phyloP scores from a whole-genome alignment of 1,140 invertebrate genomes.

The Nebria ingens region DNA sequence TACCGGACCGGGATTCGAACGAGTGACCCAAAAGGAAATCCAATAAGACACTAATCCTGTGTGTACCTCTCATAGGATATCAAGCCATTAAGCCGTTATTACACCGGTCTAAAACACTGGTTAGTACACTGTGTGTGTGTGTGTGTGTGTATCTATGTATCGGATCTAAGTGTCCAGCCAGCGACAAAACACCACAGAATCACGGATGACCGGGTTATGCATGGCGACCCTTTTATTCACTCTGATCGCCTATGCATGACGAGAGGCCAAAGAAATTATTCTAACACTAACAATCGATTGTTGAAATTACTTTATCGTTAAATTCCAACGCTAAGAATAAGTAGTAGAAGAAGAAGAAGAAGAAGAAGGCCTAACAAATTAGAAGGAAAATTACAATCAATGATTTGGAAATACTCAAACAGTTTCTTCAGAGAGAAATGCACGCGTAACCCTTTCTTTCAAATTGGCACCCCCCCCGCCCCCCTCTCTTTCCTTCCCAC shows the following conservation, averaged over 20 bases:
- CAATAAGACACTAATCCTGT: slow-evolving; percentile 11
- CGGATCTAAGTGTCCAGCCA: too few species aligned
- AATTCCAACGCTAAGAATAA: too few species aligned
- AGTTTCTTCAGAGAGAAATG: not conserved
- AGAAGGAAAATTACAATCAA: slow-evolving; percentile 14
- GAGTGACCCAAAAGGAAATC: slow-evolving; percentile 12
- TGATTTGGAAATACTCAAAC: slow-evolving; percentile 12
- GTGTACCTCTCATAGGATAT: slow-evolving; percentile 7
- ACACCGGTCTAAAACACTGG: not conserved
- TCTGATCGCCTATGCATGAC: too few species aligned
- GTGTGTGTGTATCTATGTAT: too few species aligned
- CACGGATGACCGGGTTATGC: too few species aligned
- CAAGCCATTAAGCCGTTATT: slow-evolving; percentile 4
- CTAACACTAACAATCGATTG: too few species aligned
- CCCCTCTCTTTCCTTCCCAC: not conserved
- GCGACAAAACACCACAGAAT: too few species aligned
- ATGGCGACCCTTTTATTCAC: too few species aligned
- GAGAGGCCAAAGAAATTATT: too few species aligned
- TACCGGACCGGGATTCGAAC: slow-evolving; percentile 4
- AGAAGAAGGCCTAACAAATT: slow-evolving; percentile 7
- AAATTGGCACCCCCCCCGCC: not conserved
- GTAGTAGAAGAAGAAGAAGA: too few species aligned
- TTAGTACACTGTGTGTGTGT: too few species aligned
- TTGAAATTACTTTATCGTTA: too few species aligned
- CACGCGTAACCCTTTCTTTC: not conserved